phyloP scores from a whole-genome alignment of 1,140 invertebrate genomes.

The Drosophila dunni region DNA sequence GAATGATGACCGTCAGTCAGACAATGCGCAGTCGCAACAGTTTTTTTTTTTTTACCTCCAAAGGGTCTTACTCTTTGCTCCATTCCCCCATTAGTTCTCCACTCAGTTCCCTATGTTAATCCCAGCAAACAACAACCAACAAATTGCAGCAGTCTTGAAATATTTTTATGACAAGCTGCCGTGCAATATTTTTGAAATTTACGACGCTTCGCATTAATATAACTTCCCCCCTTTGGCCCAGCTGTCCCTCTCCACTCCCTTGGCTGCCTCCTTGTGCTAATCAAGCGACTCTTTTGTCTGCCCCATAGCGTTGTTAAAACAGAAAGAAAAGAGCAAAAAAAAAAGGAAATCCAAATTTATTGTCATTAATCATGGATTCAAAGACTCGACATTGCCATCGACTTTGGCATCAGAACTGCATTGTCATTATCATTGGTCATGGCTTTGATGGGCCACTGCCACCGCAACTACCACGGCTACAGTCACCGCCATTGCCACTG shows the following conservation, averaged over 20 bases:
- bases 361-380: slow-evolving; percentile 78
- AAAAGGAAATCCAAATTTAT: slow-evolving; percentile 73
- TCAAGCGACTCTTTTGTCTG: slow-evolving; percentile 68
- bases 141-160: slow-evolving; percentile 73
- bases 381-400: background rate
- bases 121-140: slow-evolving; percentile 57
- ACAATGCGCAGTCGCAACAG: slow-evolving; percentile 73
- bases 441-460: slow-evolving; percentile 50
- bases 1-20: slow-evolving; percentile 78
- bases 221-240: background rate
- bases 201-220: slow-evolving; percentile 51
- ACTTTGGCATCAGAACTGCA: slow-evolving; percentile 41
- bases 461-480: slow-evolving; percentile 37
- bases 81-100: background rate
- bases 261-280: slow-evolving; percentile 45
- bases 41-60: slow-evolving; percentile 15
- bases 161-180: slow-evolving; percentile 73
- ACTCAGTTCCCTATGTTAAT: slow-evolving; percentile 52
- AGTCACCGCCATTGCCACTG: slow-evolving; percentile 37
- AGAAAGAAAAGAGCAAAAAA: too few species aligned
- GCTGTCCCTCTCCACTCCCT: background rate
- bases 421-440: slow-evolving; percentile 68
- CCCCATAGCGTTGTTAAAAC: background rate
- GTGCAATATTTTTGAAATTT: slow-evolving; percentile 74
- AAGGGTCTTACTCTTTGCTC: slow-evolving; percentile 16